Base-by-base conservation (phyloP, 2,888 invertebrate genomes). In the Caenorhabditis uteleia region DNA sequence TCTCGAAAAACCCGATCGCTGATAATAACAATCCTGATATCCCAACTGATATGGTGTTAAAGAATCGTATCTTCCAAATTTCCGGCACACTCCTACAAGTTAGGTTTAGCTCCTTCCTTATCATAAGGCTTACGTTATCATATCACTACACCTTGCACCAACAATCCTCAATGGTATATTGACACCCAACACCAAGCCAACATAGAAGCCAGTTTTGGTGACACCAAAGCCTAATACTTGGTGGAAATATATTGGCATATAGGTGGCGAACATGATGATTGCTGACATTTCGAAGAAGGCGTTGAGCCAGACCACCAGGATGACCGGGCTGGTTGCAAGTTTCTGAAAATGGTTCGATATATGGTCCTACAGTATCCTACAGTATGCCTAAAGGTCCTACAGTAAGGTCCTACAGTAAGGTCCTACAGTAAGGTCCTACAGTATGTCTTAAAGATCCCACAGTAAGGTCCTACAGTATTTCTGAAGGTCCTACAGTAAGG, bases 171-270 rank as follows among this genome's bases (percentile, higher is more conserved):
- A 27, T 8, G 77, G 77, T 8, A 77, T 68, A 45, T 77, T 75
- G 31, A 60, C 14, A 21, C 51, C 56, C 12, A 66, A n/a, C n/a
- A 60, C 42, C 7, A 60, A 33, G 6, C 42, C 46, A 26, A 66
- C 36, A 47, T 45, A 31, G 45, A 59, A 71, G 33, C 56, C 74
- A 42, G 49, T 66, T 31, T 58, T 50, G 18, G 39, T n/a, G 14
- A 71, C 38, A 1, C 55, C 31, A 29, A 64, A 70, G 8, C 54
- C 50, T 10, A 70, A 48, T n/a, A 68, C 70, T 27, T 67, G 53
- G 36, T 75, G 64, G 46, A 77, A 64, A 47, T 77, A 77, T n/a
- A 69, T 69, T 5, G 77, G 76, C 23, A 68, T 59, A 47, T 77
- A 77, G 0, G 70, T 74, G 18, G 62, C 40, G 27, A 77, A 50